Evolutionary conservation across 2,113 vertebrate genomes (phyloP).

Genomic region (Eira barbara): DNA sequence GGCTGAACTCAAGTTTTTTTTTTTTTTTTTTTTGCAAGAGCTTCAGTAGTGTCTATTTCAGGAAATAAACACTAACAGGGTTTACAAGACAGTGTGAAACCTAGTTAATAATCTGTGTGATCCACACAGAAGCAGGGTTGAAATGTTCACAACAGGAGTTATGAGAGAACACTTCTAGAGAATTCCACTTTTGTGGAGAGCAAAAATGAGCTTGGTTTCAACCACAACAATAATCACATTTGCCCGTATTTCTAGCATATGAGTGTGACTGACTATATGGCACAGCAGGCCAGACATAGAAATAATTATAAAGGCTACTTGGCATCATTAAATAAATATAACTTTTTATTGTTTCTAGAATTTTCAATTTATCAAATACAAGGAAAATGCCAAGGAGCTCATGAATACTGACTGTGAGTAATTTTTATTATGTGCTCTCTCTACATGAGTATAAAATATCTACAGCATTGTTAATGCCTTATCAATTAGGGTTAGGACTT

Average conservation of each 20-base stretch:
- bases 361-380: constrained; percentile 6
- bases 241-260: neutral
- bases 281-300: neutral
- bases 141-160: neutral
- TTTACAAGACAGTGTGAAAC: neutral
- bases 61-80: neutral
- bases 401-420: neutral
- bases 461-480: neutral
- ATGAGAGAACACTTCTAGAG: neutral
- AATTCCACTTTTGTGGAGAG: neutral
- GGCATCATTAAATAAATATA: constrained; percentile 1
- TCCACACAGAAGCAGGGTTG: neutral
- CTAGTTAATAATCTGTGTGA: neutral
- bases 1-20: neutral
- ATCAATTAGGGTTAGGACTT: neutral
- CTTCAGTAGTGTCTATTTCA: neutral
- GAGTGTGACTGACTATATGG: neutral
- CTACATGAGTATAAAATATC: neutral
- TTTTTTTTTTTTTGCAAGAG: neutral
- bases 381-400: neutral
- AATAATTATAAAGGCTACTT: neutral
- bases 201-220: neutral
- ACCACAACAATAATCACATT: neutral
- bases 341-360: neutral
- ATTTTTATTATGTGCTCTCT: neutral